Conservation (phyloP, 2,888 invertebrate species). For the Macrophya alboannulata region DNA sequence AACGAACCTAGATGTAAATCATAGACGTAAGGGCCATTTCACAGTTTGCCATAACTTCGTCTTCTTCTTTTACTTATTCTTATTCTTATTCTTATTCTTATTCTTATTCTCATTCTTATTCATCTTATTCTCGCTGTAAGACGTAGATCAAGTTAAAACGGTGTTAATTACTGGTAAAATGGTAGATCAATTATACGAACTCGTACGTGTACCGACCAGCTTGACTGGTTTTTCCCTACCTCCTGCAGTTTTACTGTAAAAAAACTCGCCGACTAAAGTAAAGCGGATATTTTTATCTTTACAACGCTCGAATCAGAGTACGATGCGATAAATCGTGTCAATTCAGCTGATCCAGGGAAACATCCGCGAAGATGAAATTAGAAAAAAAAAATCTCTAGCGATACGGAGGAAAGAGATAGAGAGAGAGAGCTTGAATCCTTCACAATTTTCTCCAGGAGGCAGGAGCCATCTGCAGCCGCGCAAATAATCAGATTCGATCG, state of each 20-base stretch:
- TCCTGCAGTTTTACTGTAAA: constrained; percentile 11
- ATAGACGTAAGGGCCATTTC: constrained; percentile 2
- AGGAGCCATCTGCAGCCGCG: background rate
- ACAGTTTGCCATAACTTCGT: constrained; percentile 26
- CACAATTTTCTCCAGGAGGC: background rate
- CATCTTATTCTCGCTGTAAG: background rate
- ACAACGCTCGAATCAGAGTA: background rate
- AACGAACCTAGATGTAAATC: background rate
- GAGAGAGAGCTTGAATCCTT: background rate
- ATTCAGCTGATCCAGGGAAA: background rate
- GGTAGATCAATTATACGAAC: constrained; percentile 26
- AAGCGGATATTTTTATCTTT: constrained; percentile 20
- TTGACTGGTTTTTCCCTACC: constrained; percentile 36
- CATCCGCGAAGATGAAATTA: background rate
- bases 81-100: no score
- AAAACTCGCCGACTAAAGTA: constrained; percentile 36
- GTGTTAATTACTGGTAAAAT: constrained; percentile 48
- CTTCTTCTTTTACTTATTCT: no score
- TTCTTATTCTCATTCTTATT: background rate
- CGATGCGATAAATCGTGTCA: constrained; percentile 5
- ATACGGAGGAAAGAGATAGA: no score
- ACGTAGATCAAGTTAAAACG: constrained; percentile 34
- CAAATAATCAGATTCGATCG: constrained; percentile 1
- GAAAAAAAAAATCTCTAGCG: background rate
- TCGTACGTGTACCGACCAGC: constrained; percentile 27